Conservation (phyloP, 1,140 invertebrate genomes). For the Trichogramma pretiosum region DNA sequence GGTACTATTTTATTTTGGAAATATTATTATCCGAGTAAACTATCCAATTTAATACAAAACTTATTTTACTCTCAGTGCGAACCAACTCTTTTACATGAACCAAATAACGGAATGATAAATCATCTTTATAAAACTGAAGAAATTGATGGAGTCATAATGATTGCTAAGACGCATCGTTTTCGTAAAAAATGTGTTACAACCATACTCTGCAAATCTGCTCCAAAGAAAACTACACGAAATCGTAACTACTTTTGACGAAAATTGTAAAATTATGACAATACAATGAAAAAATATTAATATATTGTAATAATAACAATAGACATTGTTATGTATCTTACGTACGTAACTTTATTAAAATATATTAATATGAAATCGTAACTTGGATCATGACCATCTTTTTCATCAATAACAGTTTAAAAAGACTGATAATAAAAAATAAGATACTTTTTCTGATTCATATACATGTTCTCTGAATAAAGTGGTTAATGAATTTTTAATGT, state of each 20-base stretch:
- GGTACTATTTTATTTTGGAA: slow-evolving; percentile 46
- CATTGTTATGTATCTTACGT: too few relatives aligned
- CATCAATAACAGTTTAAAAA: slow-evolving; percentile 43
- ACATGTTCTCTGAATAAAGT: slow-evolving; percentile 54
- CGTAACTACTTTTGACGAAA: too few relatives aligned
- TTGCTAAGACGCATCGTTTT: slow-evolving; percentile 94
- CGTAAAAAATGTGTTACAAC: slow-evolving; percentile 99
- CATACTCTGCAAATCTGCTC: slow-evolving; percentile 96
- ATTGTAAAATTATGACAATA: too few relatives aligned
- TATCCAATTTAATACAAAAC: slow-evolving; percentile 1
- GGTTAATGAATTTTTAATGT: slow-evolving; percentile 39
- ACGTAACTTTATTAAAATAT: neutral
- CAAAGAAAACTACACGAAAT: too few relatives aligned
- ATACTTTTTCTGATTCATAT: slow-evolving; percentile 37
- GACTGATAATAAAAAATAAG: slow-evolving; percentile 54
- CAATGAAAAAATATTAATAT: too few relatives aligned
- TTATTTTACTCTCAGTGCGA: slow-evolving; percentile 69
- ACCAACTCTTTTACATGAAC: slow-evolving; percentile 95
- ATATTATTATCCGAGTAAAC: neutral
- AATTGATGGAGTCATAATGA: slow-evolving; percentile 98
- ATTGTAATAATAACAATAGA: too few relatives aligned
- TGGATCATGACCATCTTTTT: slow-evolving; percentile 20
- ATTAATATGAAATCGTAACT: neutral
- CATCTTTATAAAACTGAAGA: slow-evolving; percentile 99
- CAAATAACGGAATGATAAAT: slow-evolving; percentile 99